Base-by-base conservation (phyloP, 1,140 invertebrate species). In the Frieseomelitta varia region DNA sequence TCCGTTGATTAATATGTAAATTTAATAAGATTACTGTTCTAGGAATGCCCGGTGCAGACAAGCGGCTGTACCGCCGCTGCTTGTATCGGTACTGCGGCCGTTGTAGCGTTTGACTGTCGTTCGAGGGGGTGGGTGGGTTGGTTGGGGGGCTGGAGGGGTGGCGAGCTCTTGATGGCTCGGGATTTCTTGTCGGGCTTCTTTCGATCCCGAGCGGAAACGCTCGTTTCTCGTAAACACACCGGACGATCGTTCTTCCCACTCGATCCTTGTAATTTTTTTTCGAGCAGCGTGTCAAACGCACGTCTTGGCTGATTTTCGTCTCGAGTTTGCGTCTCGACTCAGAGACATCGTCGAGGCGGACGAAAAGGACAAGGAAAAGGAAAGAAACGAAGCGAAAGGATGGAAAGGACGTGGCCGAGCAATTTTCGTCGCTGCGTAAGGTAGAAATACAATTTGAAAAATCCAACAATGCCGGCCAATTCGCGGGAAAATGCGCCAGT, bases 1-100 rank as follows among this genome's bases (percentile, higher is more conserved):
- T 98, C 97, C 97, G 97, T 98, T 98, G 97, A 98, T 98, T 98
- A 98, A 98, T 98, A 98, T 98, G 97, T 98, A 98, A 98, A 98
- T 98, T 97, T 98, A 98, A 98, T 98, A 98, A 98, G 97, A 98
- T 98, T 98, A 98, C 97, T 96, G 95, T 96, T 96, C 95, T 95
- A 96, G 95, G 95, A 96, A 96, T 96, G 95, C 94, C 93, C 94
- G 93, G 85, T 92, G 90, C 91, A 92, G 93, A 93, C 92, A 92
- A 92, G 91, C 88, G 89, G 85, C 84, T 90, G 83, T 81, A 84
- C 85, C 86, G 87, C 89, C 78, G 80, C 86, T 90, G 77, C 89
- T 90, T 90, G 88, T 90, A 90, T 90, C 88, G 88, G 65, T 82
- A 77, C 69, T 75, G 68, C 39, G 73, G 34, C 84, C 81, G 88